Conservation (phyloP, 2,113 vertebrate species). For the Monopterus albus region DNA sequence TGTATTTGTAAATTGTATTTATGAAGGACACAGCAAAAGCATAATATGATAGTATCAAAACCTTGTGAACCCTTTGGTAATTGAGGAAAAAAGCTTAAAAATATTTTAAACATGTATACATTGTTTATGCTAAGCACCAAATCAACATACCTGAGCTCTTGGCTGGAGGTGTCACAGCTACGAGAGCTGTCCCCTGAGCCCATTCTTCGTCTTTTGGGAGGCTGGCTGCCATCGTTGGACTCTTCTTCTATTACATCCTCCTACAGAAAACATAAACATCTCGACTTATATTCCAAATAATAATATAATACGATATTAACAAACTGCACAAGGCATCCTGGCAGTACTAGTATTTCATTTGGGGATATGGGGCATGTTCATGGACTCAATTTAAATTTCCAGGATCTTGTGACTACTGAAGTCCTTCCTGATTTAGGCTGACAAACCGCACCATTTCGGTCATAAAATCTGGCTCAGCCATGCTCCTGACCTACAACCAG, state of each 20-base stretch:
- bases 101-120: background rate
- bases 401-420: too few relatives aligned
- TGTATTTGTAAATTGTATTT: background rate
- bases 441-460: too few relatives aligned
- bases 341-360: too few relatives aligned
- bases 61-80: background rate
- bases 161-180: constrained; percentile 93
- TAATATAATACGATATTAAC: background rate
- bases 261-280: constrained; percentile 37
- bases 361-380: background rate
- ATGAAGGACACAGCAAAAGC: background rate
- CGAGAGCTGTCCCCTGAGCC: constrained; percentile 96
- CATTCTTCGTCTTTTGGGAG: constrained; percentile 92
- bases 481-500: background rate
- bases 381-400: background rate
- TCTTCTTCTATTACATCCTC: constrained; percentile 91
- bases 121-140: background rate
- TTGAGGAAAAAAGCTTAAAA: background rate
- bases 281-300: background rate
- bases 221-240: constrained; percentile 94
- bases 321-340: too few relatives aligned
- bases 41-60: background rate
- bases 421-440: too few relatives aligned
- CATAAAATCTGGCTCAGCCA: too few relatives aligned
- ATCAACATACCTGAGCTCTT: constrained; percentile 88